Evolutionary conservation across 2,888 invertebrate genomes (phyloP).

Genomic region (Buathra laborator): DNA sequence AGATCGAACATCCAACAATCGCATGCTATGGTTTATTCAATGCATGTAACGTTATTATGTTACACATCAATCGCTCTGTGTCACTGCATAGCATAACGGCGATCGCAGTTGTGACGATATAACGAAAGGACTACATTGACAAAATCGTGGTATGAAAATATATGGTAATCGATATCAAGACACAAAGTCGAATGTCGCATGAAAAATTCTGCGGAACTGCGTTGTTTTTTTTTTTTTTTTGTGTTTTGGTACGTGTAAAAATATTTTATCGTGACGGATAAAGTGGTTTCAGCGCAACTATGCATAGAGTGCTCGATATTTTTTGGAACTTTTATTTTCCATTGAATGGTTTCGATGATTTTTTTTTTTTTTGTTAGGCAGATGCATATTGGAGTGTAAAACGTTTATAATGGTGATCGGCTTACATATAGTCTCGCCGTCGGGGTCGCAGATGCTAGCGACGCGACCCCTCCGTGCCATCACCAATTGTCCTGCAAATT

Average conservation of each 20-base stretch:
- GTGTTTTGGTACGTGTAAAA: neutral
- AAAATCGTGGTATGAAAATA: constrained; percentile 8
- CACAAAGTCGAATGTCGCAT: constrained; percentile 15
- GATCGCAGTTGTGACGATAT: constrained; percentile 2
- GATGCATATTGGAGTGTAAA: constrained; percentile 54
- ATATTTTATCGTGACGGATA: constrained; percentile 9
- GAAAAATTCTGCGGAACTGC: neutral
- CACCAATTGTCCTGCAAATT: constrained; percentile 83
- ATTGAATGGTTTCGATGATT: neutral
- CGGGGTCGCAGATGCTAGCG: constrained; percentile 89
- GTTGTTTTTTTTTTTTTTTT: neutral
- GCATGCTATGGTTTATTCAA: constrained; percentile 48
- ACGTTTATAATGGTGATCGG: constrained; percentile 67
- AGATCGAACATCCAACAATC: constrained; percentile 56
- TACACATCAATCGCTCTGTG: constrained; percentile 4
- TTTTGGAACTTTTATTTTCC: neutral
- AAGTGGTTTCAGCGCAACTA: constrained; percentile 22
- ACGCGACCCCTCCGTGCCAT: constrained; percentile 84
- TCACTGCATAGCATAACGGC: constrained; percentile 29
- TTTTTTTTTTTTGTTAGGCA: constrained; percentile 30
- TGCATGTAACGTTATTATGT: neutral
- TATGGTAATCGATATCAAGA: constrained; percentile 17
- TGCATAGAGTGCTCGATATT: constrained; percentile 22
- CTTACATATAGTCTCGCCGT: constrained; percentile 91
- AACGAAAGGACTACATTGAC: constrained; percentile 11